Base-by-base conservation (phyloP, 2,113 vertebrate species). In the Sterna hirundo region DNA sequence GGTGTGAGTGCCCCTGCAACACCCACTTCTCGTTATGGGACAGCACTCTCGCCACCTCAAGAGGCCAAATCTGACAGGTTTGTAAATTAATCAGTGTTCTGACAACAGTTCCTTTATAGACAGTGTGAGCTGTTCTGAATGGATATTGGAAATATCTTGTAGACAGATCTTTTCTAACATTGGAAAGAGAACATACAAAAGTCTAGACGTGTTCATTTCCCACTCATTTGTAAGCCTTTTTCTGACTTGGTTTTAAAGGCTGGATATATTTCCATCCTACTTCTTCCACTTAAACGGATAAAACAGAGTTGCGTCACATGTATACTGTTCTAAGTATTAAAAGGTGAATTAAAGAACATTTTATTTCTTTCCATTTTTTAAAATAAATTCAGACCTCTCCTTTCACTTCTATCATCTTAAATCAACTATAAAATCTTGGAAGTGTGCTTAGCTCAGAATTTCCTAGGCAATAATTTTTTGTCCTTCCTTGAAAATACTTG, bases 51-150 rank as follows among this genome's bases (percentile, higher is more conserved):
- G 15, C 95, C 98, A 0, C 86, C 98, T 34, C 97, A 98, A 25
- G 99, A 99, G 57, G 83, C 97, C 96, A 98, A 98, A 94, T 51
- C 96, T 29, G 99, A 99, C 94, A 99, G 99, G 99, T 99, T 69
- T 86, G 98, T 95, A 10, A 46, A 75, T 86, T 69, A 51, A 32
- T 76, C 8, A 18, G 13, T 61, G 46, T 71, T 86, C 72, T 84
- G 21, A 77, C 23, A 85, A 38, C 36, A 55, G 12, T 52, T 89
- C 12, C 34, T 90, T 76, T 72, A 42, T 14, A 93, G 14, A 58
- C 14, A 70, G 30, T 21, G 11, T 86, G 66, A 65, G 25, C 38
- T 80, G 29, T 91, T 83, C 57, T 87, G 79, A 83, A 54, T 58
- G 23, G 61, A 36, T 76, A 66, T 74, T 77, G 58, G 64, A 70